These are phyloP conservation scores for Cydia pomonella DNA, from an alignment of 1,140 invertebrate genomes.

Conservation along the genomic window DNA sequence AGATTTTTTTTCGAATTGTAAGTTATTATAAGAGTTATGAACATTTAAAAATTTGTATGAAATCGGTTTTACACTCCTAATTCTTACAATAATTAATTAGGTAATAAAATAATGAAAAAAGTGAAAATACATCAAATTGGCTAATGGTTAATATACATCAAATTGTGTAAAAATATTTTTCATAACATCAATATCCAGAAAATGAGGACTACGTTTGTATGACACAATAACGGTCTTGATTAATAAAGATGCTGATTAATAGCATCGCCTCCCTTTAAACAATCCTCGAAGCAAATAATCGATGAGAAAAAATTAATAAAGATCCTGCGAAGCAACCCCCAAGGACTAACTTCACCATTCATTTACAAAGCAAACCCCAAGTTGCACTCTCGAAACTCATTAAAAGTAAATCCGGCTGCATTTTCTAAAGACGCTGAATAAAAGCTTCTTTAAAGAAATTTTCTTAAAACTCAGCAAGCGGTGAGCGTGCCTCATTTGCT, in stretches of 20 bases:
- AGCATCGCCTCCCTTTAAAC: background rate
- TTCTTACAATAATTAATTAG: too few species aligned
- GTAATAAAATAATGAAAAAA: too few species aligned
- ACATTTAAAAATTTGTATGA: too few species aligned
- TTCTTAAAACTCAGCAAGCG: conserved; percentile 70
- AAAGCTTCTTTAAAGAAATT: conserved; percentile 75
- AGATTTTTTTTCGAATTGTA: too few species aligned
- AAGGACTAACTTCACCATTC: conserved; percentile 62
- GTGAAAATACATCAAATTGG: too few species aligned
- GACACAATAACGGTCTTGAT: background rate
- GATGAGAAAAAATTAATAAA: conserved; percentile 25
- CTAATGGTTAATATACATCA: too few species aligned
- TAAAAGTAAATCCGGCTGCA: conserved; percentile 77
- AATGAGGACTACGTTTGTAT: too few species aligned
- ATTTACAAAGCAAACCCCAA: conserved; percentile 75
- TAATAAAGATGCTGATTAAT: conserved; percentile 20
- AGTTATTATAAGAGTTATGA: too few species aligned
- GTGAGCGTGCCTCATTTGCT: conserved; percentile 72
- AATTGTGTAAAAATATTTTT: too few species aligned
- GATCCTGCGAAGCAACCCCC: conserved; percentile 39
- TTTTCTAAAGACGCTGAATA: conserved; percentile 77
- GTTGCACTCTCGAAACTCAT: conserved; percentile 75
- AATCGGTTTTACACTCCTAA: too few species aligned
- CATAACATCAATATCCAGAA: too few species aligned
- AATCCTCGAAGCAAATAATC: background rate